Conservation (phyloP, 2,797 vertebrate species). For the Crax fasciolata region DNA sequence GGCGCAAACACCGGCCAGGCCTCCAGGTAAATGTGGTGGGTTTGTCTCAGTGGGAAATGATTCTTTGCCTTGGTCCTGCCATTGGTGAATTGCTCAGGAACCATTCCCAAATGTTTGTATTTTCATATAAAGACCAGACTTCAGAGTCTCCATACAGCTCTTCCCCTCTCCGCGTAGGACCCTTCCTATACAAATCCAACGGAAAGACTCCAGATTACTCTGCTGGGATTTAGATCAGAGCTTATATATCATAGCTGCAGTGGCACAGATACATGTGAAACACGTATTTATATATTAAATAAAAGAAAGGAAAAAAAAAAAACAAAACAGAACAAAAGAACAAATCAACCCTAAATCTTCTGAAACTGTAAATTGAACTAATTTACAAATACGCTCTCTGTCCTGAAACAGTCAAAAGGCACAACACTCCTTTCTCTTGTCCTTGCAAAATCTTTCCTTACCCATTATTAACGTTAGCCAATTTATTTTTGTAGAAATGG, state of each 20-base stretch:
- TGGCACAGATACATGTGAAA: background rate
- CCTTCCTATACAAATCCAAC: fast-evolving
- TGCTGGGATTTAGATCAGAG: background rate
- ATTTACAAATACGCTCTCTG: conserved; percentile 4
- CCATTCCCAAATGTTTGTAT: fast-evolving
- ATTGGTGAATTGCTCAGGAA: background rate
- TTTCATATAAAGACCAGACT: fast-evolving
- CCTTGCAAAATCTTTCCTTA: conserved; percentile 63
- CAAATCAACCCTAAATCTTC: background rate
- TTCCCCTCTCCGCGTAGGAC: background rate
- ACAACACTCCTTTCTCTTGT: conserved; percentile 18
- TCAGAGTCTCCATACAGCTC: fast-evolving
- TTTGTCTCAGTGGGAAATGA: background rate
- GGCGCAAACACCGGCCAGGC: background rate
- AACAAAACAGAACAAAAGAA: background rate
- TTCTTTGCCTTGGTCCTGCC: background rate
- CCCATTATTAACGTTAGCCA: conserved; percentile 3
- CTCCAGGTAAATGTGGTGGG: background rate
- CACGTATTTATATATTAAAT: background rate
- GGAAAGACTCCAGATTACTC: background rate
- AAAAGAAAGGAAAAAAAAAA: background rate
- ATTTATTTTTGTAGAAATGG: conserved; percentile 59
- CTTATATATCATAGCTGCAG: background rate
- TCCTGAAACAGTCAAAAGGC: conserved; percentile 45
- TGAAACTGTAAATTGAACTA: background rate